Evolutionary conservation across 2,888 invertebrate genomes (phyloP), one percentile per base, ranked within the genome.

Genomic region (Drosophila subsilvestris): DNA sequence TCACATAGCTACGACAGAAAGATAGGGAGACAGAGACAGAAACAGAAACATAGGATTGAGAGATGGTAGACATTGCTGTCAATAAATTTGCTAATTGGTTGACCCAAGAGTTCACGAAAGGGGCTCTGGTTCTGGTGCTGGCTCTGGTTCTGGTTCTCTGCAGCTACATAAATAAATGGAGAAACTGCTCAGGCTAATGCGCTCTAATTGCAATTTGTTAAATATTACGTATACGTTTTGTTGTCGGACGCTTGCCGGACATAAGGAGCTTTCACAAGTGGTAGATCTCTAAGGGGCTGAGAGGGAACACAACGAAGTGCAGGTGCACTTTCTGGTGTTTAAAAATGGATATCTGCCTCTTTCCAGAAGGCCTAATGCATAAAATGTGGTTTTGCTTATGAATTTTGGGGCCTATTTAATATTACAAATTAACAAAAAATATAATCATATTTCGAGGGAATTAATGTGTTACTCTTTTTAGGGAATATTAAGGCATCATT

Each of bases 1-100:
- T 91, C 50, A 86, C 84, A 59, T 92, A 92, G 53, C 92, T 92
- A 63, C 32, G 50, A 20, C 17, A 62, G 0, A 14, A 9, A 48
- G n/a, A 27, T 25, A 44, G 10, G 44, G 32, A 22, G 8, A 27
- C 27, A 20, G 6, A 3, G 6, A n/a, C 14, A 5, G 12, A 18
- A 22, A 12, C 7, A 22, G 29, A 7, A 29, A 8, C 5, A 49
- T 17, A 29, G n/a, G 6, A 18, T 47, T 20, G 25, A 20, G 25
- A 18, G 1, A 20, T 43, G 27, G 22, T 10, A 27, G 18, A 44
- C 29, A 43, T 59, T 42, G 25, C 50, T 50, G 47, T 67, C 74
- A 70, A 71, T 60, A 69, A 44, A 62, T 74, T 32, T 22, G 49
- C 67, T 80, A 83, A 80, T 74, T 70, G 53, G 42, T 25, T 32